Conservation (phyloP, 2,888 invertebrate genomes). For the Clistopyga incitator region DNA sequence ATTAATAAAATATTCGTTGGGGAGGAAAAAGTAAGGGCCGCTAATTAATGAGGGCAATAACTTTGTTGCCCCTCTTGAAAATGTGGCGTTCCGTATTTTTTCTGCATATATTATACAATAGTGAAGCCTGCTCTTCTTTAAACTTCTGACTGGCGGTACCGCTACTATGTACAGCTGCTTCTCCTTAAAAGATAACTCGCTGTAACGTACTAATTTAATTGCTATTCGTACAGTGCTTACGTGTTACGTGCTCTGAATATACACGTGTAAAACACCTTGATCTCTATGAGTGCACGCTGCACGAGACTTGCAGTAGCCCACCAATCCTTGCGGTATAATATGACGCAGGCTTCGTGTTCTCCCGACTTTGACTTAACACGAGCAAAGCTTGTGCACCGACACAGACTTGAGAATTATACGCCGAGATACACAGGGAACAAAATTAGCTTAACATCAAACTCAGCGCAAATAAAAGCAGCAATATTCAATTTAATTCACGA, state of each 20-base stretch:
- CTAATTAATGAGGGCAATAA: slow-evolving; percentile 12
- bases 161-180: background rate
- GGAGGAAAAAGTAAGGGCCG: background rate
- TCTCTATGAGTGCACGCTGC: background rate
- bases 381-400: background rate
- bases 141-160: too few relatives aligned
- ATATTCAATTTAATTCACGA: too few relatives aligned
- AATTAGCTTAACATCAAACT: too few relatives aligned
- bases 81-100: slow-evolving; percentile 2
- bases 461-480: too few relatives aligned
- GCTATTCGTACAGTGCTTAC: slow-evolving; percentile 29
- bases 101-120: slow-evolving; percentile 6
- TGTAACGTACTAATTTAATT: slow-evolving; percentile 45
- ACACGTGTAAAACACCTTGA: slow-evolving; percentile 13
- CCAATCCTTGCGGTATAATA: background rate
- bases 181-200: slow-evolving; percentile 41
- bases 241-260: slow-evolving; percentile 3
- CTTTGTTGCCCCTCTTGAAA: slow-evolving; percentile 11
- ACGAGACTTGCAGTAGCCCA: background rate
- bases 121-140: background rate
- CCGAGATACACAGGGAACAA: too few relatives aligned
- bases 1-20: too few relatives aligned
- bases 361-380: slow-evolving; percentile 2
- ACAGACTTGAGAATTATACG: too few relatives aligned
- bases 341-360: background rate